Percentiles rank a stretch among this genome's conserved stretches.
These are phyloP conservation scores for Hyperoplus immaculatus DNA, from an alignment of 2,797 vertebrate genomes.

Conservation along the genomic window DNA sequence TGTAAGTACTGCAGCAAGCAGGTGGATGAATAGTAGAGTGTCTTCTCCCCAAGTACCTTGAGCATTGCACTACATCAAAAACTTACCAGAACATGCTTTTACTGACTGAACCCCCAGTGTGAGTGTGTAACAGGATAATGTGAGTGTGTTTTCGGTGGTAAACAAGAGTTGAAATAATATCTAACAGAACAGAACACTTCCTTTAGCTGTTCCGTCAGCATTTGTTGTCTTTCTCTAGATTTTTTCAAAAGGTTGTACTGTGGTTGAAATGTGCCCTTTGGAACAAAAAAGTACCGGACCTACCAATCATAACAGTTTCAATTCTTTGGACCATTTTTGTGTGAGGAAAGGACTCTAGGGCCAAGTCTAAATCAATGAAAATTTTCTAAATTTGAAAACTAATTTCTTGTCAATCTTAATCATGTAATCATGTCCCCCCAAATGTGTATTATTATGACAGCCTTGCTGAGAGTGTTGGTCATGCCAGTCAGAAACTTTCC, in stretches of 20 bases:
- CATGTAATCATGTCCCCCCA: too few relatives aligned
- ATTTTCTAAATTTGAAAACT: too few relatives aligned
- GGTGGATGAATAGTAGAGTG: neutral
- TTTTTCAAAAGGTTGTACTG: too few relatives aligned
- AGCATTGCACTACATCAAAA: neutral
- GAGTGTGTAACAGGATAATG: neutral
- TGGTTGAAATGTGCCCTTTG: too few relatives aligned
- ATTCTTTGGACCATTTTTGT: too few relatives aligned
- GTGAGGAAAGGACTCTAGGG: too few relatives aligned
- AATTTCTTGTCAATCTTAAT: too few relatives aligned
- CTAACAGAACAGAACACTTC: neutral
- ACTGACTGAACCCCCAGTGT: neutral
- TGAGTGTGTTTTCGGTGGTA: neutral
- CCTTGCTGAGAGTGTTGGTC: neutral
- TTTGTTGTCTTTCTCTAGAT: neutral
- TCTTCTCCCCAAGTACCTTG: neutral
- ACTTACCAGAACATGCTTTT: neutral
- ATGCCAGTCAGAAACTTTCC: neutral
- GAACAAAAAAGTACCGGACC: too few relatives aligned
- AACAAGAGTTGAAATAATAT: neutral
- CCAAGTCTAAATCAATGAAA: too few relatives aligned
- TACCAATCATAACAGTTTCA: too few relatives aligned
- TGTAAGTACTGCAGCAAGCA: slow-evolving; percentile 15
- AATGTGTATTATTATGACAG: too few relatives aligned
- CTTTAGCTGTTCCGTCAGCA: neutral